Evolutionary conservation across 2,797 vertebrate species (phyloP).

Genomic region (Danio aesculapii): DNA sequence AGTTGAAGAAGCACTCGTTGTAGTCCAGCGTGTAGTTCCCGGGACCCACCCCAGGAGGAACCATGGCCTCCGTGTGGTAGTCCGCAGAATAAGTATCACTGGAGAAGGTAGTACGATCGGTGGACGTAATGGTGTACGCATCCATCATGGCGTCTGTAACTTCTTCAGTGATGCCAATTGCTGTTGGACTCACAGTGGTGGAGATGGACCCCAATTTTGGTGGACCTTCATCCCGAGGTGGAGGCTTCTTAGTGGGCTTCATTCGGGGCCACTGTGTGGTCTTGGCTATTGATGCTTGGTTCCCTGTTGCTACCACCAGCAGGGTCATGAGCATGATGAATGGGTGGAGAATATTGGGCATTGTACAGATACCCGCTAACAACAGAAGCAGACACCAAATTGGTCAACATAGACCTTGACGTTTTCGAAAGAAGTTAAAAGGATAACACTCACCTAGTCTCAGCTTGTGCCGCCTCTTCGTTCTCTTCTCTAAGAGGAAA

Average conservation of each 20-base stretch:
- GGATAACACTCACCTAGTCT: constrained; percentile 66
- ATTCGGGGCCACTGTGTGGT: constrained; percentile 82
- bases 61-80: constrained; percentile 69
- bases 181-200: constrained; percentile 63
- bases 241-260: constrained; percentile 84
- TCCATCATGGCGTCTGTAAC: constrained; percentile 75
- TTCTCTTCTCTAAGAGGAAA: constrained; percentile 56
- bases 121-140: constrained; percentile 67
- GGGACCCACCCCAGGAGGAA: constrained; percentile 65
- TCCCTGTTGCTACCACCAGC: constrained; percentile 61
- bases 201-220: constrained; percentile 64
- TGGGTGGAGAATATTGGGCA: constrained; percentile 64
- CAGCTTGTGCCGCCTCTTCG: constrained; percentile 63
- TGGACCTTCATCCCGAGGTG: constrained; percentile 56
- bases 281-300: constrained; percentile 68
- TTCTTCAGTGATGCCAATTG: constrained; percentile 69
- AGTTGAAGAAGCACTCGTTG: constrained; percentile 90
- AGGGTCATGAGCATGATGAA: constrained; percentile 67
- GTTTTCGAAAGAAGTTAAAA: neutral
- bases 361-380: constrained; percentile 55
- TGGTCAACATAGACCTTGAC: neutral
- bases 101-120: constrained; percentile 78
- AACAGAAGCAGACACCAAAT: neutral
- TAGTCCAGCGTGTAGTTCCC: constrained; percentile 87
- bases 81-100: constrained; percentile 73